These are phyloP conservation scores for Callocephalon fimbriatum DNA, from an alignment of 2,113 vertebrate genomes.

Conservation along the genomic window DNA sequence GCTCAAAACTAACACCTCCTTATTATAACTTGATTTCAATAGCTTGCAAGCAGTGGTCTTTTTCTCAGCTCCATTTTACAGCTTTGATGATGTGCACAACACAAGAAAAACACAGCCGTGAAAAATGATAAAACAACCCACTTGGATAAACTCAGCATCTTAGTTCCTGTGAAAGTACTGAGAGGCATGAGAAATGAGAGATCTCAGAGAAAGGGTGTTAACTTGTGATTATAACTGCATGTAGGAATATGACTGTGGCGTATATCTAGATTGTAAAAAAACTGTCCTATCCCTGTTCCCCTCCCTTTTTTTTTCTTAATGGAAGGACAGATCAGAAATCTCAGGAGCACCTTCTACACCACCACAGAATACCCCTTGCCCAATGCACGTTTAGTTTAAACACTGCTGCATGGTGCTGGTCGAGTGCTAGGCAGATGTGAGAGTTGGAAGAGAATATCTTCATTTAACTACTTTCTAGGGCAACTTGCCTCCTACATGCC, in stretches of 20 bases:
- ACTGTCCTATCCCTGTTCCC: background rate
- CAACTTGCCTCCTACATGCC: background rate
- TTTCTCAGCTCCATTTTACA: conserved; percentile 39
- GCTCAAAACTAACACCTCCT: conserved; percentile 51
- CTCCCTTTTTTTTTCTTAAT: background rate
- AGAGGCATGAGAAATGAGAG: background rate
- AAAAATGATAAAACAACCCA: conserved; percentile 10
- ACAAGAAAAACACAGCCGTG: conserved; percentile 7
- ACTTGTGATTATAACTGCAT: background rate
- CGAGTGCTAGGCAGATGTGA: fast-evolving
- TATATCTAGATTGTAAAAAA: fast-evolving
- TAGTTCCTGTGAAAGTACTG: conserved; percentile 12
- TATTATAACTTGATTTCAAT: conserved; percentile 49
- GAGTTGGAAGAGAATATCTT: background rate
- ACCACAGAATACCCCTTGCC: background rate
- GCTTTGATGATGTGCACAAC: conserved; percentile 15
- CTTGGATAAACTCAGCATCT: background rate
- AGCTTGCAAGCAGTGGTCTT: conserved; percentile 36
- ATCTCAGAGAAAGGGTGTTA: background rate
- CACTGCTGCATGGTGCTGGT: background rate
- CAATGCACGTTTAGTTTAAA: background rate
- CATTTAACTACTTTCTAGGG: background rate
- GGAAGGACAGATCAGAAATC: background rate
- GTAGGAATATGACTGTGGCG: background rate
- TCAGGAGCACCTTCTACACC: background rate